These are phyloP conservation scores for Notodonta dromedarius DNA, from an alignment of 2,888 invertebrate genomes.

Conservation along the genomic window DNA sequence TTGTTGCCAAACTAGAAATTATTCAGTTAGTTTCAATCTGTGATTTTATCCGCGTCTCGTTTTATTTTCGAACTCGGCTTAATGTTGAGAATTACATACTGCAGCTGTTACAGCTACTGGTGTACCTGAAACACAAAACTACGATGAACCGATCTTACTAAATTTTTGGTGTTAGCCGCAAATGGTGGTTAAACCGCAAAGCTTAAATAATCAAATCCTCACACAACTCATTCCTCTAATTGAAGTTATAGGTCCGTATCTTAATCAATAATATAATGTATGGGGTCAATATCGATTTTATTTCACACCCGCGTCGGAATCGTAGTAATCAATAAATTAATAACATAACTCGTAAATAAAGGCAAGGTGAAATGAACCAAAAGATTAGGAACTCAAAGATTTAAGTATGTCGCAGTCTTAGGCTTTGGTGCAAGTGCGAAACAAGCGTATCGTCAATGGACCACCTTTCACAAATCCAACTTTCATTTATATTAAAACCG, in stretches of 20 bases:
- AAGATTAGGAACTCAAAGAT: slow-evolving; percentile 17
- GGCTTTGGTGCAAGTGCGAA: background rate
- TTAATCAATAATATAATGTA: no score
- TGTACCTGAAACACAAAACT: no score
- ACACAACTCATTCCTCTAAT: background rate
- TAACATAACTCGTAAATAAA: slow-evolving; percentile 22
- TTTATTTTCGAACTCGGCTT: no score
- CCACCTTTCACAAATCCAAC: slow-evolving; percentile 11
- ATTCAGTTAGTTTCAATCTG: no score
- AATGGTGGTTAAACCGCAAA: background rate
- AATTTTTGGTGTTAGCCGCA: background rate
- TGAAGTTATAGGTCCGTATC: no score
- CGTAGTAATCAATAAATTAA: slow-evolving; percentile 18
- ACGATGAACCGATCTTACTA: no score
- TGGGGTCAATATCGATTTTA: no score
- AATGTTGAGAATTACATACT: no score
- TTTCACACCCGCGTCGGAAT: background rate
- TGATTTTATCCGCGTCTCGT: no score
- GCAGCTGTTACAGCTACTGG: no score
- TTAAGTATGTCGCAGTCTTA: slow-evolving; percentile 8
- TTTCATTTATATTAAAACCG: slow-evolving; percentile 19
- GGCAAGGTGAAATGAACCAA: background rate
- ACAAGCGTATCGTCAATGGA: slow-evolving; percentile 5
- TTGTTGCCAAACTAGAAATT: no score
- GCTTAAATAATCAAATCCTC: slow-evolving; percentile 2